Conservation (phyloP, 2,888 invertebrate genomes). For the Meteorus cinctellus region DNA sequence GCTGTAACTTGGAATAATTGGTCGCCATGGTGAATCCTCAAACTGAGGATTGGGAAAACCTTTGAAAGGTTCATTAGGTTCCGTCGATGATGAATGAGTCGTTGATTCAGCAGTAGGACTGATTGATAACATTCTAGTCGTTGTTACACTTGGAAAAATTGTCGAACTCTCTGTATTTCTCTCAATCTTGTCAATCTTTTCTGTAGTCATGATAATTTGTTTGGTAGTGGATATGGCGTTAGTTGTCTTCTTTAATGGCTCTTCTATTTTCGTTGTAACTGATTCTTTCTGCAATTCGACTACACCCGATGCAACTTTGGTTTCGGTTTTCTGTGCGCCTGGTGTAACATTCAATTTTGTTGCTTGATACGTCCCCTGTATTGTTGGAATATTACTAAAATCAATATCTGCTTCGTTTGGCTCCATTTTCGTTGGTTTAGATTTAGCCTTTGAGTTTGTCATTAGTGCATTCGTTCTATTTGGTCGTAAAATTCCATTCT, state of each 20-base stretch:
- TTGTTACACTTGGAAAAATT: conserved; percentile 13
- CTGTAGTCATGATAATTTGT: conserved; percentile 4
- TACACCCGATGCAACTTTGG: conserved; percentile 42
- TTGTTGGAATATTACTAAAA: conserved; percentile 69
- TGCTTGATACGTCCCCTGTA: conserved; percentile 69
- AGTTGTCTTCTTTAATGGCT: conserved; percentile 13
- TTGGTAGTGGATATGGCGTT: conserved; percentile 65
- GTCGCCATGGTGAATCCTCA: conserved; percentile 71
- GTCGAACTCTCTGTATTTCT: conserved; percentile 14
- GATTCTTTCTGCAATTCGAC: conserved; percentile 40
- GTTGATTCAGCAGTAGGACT: conserved; percentile 17
- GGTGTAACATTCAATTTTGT: conserved; percentile 63
- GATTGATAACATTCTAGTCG: not conserved
- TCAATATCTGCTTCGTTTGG: conserved; percentile 66
- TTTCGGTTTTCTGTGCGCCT: conserved; percentile 45
- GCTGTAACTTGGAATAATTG: conserved; percentile 66
- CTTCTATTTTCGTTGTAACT: conserved; percentile 17
- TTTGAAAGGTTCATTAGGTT: conserved; percentile 53
- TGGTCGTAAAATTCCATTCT: conserved; percentile 67
- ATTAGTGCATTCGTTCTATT: conserved; percentile 65
- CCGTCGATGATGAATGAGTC: conserved; percentile 8
- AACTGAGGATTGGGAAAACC: conserved; percentile 67
- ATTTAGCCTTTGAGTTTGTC: conserved; percentile 60
- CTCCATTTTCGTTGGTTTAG: conserved; percentile 59
- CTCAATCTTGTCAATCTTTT: conserved; percentile 35